phyloP scores from a whole-genome alignment of 2,113 vertebrate genomes.

The Diphyllodes magnificus region DNA sequence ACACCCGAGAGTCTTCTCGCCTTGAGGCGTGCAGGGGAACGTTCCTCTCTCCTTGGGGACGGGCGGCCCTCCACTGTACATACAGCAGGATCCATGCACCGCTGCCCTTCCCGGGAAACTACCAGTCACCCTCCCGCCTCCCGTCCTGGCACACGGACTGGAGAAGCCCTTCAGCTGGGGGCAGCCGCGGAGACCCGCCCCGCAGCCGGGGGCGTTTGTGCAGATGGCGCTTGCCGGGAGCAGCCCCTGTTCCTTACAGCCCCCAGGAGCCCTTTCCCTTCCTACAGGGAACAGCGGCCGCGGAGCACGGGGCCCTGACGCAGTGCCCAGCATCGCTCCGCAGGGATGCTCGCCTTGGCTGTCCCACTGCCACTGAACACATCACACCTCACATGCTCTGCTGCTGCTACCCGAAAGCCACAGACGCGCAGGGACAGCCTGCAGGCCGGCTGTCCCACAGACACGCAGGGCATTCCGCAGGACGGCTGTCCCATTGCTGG shows the following conservation, averaged over 20 bases:
- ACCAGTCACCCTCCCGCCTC: fast-evolving
- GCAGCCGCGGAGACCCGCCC: fast-evolving
- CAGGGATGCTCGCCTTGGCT: fast-evolving
- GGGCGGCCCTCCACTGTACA: fast-evolving
- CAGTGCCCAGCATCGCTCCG: fast-evolving
- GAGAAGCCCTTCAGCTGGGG: fast-evolving
- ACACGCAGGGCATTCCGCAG: no score
- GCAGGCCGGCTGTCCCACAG: neutral
- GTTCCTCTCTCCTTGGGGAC: fast-evolving
- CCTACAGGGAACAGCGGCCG: fast-evolving
- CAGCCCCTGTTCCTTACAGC: neutral
- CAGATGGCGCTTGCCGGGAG: fast-evolving
- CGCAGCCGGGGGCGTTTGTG: fast-evolving
- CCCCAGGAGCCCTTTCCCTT: fast-evolving
- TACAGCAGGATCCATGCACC: fast-evolving
- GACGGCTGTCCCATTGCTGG: fast-evolving
- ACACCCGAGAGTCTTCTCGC: fast-evolving
- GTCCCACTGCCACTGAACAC: fast-evolving
- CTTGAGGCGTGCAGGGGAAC: fast-evolving
- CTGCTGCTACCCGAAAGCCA: neutral
- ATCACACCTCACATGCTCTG: fast-evolving
- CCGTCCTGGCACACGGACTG: fast-evolving
- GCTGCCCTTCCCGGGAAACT: fast-evolving
- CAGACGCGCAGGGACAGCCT: no score
- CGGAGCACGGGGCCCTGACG: fast-evolving